Conservation (phyloP, 2,888 invertebrate species). For the Taphrorychus bicolor region DNA sequence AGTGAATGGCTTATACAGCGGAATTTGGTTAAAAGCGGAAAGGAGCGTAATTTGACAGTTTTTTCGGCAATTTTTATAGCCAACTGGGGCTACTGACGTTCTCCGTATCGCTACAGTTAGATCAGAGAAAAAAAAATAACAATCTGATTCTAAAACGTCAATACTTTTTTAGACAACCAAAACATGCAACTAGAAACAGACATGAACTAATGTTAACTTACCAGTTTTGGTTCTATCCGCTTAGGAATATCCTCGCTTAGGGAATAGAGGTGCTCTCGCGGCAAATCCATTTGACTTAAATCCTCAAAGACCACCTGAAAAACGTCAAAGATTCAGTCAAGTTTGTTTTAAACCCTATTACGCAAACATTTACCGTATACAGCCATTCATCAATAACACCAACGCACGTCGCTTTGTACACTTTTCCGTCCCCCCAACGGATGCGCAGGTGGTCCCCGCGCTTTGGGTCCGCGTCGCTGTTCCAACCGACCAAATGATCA, state of each 20-base stretch:
- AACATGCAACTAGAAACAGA: no score
- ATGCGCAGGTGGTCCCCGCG: slow-evolving; percentile 63
- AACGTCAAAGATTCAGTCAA: background rate
- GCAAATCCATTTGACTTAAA: slow-evolving; percentile 59
- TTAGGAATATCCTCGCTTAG: slow-evolving; percentile 65
- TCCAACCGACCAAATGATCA: slow-evolving; percentile 63
- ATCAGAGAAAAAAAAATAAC: no score
- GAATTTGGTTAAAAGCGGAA: no score
- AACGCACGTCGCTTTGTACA: slow-evolving; percentile 61
- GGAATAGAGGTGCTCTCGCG: slow-evolving; percentile 64
- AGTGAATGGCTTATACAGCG: no score
- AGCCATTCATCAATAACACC: slow-evolving; percentile 57
- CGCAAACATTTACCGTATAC: slow-evolving; percentile 54
- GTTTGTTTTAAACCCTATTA: background rate
- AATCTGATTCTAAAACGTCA: no score
- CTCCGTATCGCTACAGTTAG: no score
- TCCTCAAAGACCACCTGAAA: slow-evolving; percentile 63
- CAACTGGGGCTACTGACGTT: no score
- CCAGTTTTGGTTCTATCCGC: slow-evolving; percentile 62
- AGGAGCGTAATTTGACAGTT: no score
- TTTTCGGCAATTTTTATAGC: no score
- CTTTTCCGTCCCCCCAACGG: slow-evolving; percentile 64
- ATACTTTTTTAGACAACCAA: no score
- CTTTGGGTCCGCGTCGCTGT: slow-evolving; percentile 41
- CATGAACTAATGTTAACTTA: no score